Evolutionary conservation across 2,888 invertebrate species (phyloP).

Genomic region (Toxonevra muliebris): DNA sequence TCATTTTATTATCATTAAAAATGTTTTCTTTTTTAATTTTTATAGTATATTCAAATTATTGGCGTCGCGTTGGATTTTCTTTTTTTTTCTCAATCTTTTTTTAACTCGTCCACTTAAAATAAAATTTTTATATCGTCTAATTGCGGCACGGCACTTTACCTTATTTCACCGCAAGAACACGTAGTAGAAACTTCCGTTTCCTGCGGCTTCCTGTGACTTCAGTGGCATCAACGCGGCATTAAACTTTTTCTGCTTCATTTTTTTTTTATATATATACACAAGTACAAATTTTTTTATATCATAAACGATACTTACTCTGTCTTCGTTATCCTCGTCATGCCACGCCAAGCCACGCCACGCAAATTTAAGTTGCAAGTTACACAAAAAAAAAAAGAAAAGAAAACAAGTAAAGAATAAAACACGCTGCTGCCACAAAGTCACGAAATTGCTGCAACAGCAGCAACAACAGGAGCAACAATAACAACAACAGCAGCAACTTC

Average conservation of each 20-base stretch:
- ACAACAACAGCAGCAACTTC: slow-evolving; percentile 9
- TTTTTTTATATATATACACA: slow-evolving; percentile 3
- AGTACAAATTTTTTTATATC: slow-evolving; percentile 8
- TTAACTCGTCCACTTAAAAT: too few species aligned
- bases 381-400: slow-evolving; percentile 18
- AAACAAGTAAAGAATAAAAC: slow-evolving; percentile 20
- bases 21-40: too few species aligned
- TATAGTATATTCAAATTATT: too few species aligned
- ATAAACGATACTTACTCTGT: neutral
- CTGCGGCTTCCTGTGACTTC: slow-evolving; percentile 19
- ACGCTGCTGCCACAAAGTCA: slow-evolving; percentile 26
- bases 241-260: neutral
- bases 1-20: too few species aligned
- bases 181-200: slow-evolving; percentile 19
- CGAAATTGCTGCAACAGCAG: slow-evolving; percentile 25
- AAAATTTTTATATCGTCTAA: slow-evolving; percentile 14
- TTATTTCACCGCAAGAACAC: slow-evolving; percentile 16
- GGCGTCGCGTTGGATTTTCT: too few species aligned
- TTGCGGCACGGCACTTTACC: slow-evolving; percentile 20
- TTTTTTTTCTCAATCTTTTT: too few species aligned
- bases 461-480: neutral
- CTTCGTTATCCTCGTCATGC: slow-evolving; percentile 18
- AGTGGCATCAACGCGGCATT: neutral
- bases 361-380: slow-evolving; percentile 17
- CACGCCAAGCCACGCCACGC: slow-evolving; percentile 17